Evolutionary conservation across 1,140 invertebrate species (phyloP).

Genomic region (Bicyclus anynana): DNA sequence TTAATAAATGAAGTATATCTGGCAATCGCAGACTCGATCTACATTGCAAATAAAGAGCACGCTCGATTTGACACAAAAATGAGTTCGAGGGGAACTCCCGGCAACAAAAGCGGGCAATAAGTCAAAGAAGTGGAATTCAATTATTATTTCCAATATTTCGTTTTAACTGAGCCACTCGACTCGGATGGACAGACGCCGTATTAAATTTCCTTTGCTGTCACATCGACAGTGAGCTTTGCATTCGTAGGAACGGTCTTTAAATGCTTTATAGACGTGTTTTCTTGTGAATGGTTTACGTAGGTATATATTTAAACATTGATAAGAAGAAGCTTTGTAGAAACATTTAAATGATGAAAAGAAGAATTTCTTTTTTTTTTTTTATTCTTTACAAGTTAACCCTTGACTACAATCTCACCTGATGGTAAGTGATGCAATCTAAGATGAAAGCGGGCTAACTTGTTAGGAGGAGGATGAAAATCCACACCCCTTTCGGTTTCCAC

Average conservation of each 20-base stretch:
- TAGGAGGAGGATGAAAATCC: too few species aligned
- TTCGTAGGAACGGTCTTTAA: not conserved
- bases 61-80: constrained; percentile 15
- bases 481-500: too few species aligned
- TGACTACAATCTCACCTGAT: too few species aligned
- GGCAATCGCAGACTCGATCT: too few species aligned
- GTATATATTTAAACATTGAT: too few species aligned
- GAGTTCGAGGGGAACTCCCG: constrained; percentile 11
- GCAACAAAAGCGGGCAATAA: constrained; percentile 31
- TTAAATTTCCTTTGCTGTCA: constrained; percentile 34
- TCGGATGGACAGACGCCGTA: constrained; percentile 37
- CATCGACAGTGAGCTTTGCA: not conserved
- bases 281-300: not conserved
- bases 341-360: too few species aligned
- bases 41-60: constrained; percentile 9
- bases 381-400: too few species aligned
- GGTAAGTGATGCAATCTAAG: too few species aligned
- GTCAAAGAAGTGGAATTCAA: constrained; percentile 40
- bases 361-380: too few species aligned
- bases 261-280: not conserved
- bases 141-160: constrained; percentile 48
- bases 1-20: too few species aligned
- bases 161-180: constrained; percentile 37
- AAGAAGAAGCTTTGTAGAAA: too few species aligned
- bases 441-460: too few species aligned